Base-by-base conservation (phyloP, 2,888 invertebrate genomes). In the Siphonodentalium dalli region DNA sequence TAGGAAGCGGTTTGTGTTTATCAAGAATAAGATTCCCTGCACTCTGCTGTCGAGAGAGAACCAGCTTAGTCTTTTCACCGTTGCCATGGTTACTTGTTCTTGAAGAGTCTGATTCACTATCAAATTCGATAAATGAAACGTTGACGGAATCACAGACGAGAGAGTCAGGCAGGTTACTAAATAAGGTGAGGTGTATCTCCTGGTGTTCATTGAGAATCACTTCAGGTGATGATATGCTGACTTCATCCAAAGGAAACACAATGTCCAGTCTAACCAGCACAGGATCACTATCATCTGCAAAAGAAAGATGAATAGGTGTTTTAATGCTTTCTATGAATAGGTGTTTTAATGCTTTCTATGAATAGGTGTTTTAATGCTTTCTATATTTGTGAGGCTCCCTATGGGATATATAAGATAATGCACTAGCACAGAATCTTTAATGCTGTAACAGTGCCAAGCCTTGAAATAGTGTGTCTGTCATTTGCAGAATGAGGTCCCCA, bases 1-100 rank as follows among this genome's bases (percentile, higher is more conserved):
- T 74, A 46, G 69, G 61, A 29, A 72, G 66, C 44, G 61, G 59
- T 54, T 69, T 58, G n/a, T 41, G 59, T 20, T 61, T 62, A 4
- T 66, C 50, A 53, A 67, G 66, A 20, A 68, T 61, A 20, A 65
- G 61, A 56, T 72, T 74, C n/a, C 18, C 27, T 18, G 41, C 40
- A 7, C 31, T 24, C 13, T 24, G 2, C 3, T 39, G 24, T 2
- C 24, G 26, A 31, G 24, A 33, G 4, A 6, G 18, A 24, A 43
- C 45, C 45, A 35, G 35, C 5, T n/a, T 23, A 5, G 11, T 9
- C 13, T 35, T 18, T 3, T 23, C 21, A 5, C 9, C 15, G 11
- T 26, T 21, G 24, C 26, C 24, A 20, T 23, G 23, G 23, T 23
- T 39, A 2, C 21, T 15, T 39, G n/a, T 39, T n/a, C 23, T 24